These are phyloP conservation scores for Eospalax fontanierii DNA, from an alignment of 2,797 vertebrate genomes.

Conservation along the genomic window DNA sequence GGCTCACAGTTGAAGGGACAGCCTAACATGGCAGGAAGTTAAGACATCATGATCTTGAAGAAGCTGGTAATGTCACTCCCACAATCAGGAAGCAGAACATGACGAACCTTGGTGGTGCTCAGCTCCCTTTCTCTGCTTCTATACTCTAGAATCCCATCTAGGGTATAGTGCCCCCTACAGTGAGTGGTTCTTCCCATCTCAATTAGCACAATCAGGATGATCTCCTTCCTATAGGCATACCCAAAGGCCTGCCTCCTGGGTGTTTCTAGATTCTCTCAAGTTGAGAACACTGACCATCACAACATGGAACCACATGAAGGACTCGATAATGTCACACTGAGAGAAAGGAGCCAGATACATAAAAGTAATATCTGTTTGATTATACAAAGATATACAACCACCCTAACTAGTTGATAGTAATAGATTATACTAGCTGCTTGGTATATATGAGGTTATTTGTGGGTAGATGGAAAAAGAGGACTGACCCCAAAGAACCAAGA, in stretches of 20 bases:
- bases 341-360: background rate
- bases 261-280: background rate
- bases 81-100: background rate
- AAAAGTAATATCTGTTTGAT: background rate
- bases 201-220: background rate
- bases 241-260: no score
- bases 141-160: background rate
- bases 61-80: background rate
- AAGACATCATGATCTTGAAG: background rate
- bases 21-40: background rate
- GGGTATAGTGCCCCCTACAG: background rate
- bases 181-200: background rate
- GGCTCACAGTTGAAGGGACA: background rate
- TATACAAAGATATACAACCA: background rate
- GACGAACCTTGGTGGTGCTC: background rate
- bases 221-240: no score
- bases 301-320: background rate
- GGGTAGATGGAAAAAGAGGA: background rate
- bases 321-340: background rate
- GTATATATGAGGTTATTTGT: background rate
- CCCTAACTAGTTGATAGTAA: background rate
- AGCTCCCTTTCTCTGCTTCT: background rate
- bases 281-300: background rate
- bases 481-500: conserved; percentile 1
- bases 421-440: background rate